Conservation (phyloP, 2,888 invertebrate species). For the Nasonia oneida region DNA sequence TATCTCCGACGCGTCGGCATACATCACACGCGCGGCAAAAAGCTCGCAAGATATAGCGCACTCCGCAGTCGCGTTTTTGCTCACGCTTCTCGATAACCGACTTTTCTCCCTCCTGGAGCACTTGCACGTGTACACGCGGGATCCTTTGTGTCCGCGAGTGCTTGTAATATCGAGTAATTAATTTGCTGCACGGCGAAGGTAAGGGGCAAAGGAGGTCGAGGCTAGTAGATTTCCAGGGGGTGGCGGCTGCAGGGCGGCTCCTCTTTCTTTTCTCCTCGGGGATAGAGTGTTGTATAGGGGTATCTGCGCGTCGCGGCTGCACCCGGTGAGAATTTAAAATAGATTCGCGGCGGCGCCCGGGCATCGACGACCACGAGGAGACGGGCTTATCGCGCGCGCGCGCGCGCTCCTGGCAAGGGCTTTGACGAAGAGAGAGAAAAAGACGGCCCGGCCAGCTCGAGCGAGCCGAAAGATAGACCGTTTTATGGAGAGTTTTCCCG, state of each 20-base stretch:
- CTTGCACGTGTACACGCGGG: not conserved
- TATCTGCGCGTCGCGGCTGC: not conserved
- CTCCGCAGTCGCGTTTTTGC: too few species aligned
- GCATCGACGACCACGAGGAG: not conserved
- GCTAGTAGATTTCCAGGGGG: not conserved
- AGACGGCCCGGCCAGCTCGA: constrained; percentile 39
- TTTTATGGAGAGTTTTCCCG: constrained; percentile 24
- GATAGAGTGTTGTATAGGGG: too few species aligned
- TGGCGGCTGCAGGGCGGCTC: too few species aligned
- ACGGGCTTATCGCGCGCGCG: constrained; percentile 38
- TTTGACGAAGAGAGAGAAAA: constrained; percentile 56
- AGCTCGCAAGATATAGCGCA: too few species aligned
- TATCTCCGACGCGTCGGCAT: too few species aligned
- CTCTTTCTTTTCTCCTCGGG: too few species aligned
- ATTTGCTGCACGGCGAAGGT: not conserved
- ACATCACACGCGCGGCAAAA: too few species aligned
- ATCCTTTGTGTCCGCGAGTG: not conserved
- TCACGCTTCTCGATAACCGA: too few species aligned
- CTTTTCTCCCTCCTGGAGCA: too few species aligned
- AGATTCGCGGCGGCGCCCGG: constrained; percentile 67
- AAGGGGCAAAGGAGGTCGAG: not conserved
- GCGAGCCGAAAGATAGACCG: constrained; percentile 61
- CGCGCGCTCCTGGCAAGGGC: constrained; percentile 46
- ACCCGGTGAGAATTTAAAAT: constrained; percentile 71
- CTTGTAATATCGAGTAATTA: not conserved